phyloP scores from a whole-genome alignment of 2,888 invertebrate genomes.

The Andrena fulva region DNA sequence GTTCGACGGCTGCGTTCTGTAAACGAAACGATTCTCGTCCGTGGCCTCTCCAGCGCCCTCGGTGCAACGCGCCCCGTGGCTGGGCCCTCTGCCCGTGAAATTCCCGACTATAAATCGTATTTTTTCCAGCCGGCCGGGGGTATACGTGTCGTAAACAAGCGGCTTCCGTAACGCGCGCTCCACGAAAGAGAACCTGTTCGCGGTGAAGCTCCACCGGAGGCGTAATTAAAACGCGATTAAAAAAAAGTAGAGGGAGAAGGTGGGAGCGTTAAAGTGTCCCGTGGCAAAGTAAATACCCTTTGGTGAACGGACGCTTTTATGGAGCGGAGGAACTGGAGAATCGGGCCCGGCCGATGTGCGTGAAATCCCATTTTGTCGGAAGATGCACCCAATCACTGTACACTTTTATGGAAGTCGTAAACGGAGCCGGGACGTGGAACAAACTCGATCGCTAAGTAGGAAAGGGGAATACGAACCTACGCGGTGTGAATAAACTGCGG shows the following conservation, averaged over 20 bases:
- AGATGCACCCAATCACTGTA: conserved; percentile 21
- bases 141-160: conserved; percentile 12
- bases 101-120: conserved; percentile 37
- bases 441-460: neutral
- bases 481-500: neutral
- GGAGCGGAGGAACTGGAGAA: neutral
- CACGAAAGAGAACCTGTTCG: conserved; percentile 23
- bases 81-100: conserved; percentile 15
- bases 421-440: conserved; percentile 12
- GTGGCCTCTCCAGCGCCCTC: conserved; percentile 11
- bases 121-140: neutral
- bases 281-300: conserved; percentile 35
- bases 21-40: conserved; percentile 39
- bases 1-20: conserved; percentile 31
- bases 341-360: conserved; percentile 9
- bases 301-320: conserved; percentile 16
- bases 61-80: conserved; percentile 14
- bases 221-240: conserved; percentile 40
- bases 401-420: conserved; percentile 41
- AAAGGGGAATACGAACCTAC: neutral
- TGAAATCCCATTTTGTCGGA: conserved; percentile 31
- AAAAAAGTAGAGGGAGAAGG: neutral
- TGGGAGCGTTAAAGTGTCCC: conserved; percentile 27
- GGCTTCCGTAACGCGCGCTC: conserved; percentile 9
- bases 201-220: neutral